These are phyloP conservation scores for Eleutherodactylus coqui DNA, from an alignment of 2,797 vertebrate species.

Conservation along the genomic window DNA sequence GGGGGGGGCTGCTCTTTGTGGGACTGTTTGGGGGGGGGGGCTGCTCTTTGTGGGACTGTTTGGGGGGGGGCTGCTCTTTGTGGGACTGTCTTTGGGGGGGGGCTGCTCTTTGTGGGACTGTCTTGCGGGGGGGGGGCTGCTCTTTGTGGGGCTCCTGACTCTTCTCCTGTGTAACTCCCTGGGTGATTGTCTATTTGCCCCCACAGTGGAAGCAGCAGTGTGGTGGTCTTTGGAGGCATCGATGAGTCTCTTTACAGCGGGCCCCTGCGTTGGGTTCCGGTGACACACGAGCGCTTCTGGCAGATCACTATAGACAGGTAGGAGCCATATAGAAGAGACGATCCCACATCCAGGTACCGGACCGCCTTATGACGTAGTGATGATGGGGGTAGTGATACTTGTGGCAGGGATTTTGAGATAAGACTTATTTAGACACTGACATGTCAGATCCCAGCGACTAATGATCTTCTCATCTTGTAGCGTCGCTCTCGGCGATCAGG, in stretches of 20 bases:
- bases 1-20: too few relatives aligned
- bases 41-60: not conserved
- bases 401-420: too few relatives aligned
- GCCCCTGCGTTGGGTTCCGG: not conserved
- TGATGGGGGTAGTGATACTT: too few relatives aligned
- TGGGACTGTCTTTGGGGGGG: too few relatives aligned
- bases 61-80: too few relatives aligned
- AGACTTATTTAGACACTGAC: too few relatives aligned
- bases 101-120: not conserved
- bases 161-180: not conserved
- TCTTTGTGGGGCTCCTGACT: not conserved
- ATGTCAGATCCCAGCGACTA: not conserved
- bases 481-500: not conserved
- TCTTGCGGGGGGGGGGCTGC: too few relatives aligned
- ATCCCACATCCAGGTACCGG: too few relatives aligned
- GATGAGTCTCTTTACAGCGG: not conserved
- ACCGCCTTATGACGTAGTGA: too few relatives aligned
- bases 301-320: constrained; percentile 1
- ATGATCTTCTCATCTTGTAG: not conserved
- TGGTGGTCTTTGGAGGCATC: not conserved
- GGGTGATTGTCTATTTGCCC: not conserved
- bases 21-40: too few relatives aligned
- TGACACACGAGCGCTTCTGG: not conserved
- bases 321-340: not conserved
- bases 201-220: not conserved